Evolutionary conservation across 1,140 invertebrate species (phyloP), one percentile per base, ranked within the genome.

Genomic region (Drosophila fuyamai): DNA sequence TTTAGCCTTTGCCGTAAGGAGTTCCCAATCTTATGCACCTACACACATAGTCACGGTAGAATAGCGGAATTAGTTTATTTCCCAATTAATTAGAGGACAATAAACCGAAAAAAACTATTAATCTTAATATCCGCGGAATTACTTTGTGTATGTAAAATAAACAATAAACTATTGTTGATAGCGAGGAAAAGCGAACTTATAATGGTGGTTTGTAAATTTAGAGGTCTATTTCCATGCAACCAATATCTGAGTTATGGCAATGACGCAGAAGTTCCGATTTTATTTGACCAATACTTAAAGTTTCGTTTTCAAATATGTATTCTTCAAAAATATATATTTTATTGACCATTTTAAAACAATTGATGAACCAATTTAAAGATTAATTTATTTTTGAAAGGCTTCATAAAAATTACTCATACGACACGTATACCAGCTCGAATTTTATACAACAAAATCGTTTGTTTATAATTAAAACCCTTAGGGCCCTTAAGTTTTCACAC

Each of bases 61-160:
- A n/a, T 53, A 36, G 54, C 60, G 23, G 46, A 35, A 76, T 38
- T 75, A 14, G 29, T 76, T 63, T 36, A 47, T 56, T 76, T 66
- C 18, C 29, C 47, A 65, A 36, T 66, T 43, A 76, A 32, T 32
- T 76, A 47, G 60, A 66, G 40, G 65, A 68, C 65, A 68, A 68
- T 68, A 68, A 68, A 35, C 29, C 32, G 10, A 62, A 29, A 6
- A 55, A 35, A 54, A 54, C 38, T 61, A 61, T 72, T 72, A 36
- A 32, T 41, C 36, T 8, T 63, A 59, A 16, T 62, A 40, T 6
- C 59, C 38, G 18, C 57, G 27, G 4, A 62, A 29, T n/a, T 58
- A 41, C 27, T 35, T 56, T 43, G 53, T 59, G 16, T 36, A 13
- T 63, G 61, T 63, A 63, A 44, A 60, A 35, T 59, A 63, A 60